Conservation (phyloP, 2,797 vertebrate genomes). For the Brachyalestes nurse region DNA sequence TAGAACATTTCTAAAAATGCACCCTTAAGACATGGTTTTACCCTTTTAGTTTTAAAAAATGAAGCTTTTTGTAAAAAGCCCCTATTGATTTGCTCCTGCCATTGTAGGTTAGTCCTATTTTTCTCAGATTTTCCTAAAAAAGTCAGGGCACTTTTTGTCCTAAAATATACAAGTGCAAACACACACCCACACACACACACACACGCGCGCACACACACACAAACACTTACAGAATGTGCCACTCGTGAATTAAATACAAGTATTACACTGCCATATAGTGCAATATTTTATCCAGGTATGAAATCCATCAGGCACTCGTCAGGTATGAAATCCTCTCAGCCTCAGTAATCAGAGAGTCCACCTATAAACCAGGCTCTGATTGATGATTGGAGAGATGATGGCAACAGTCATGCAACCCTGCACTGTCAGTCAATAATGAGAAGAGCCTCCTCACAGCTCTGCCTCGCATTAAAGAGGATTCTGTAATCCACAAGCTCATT, state of each 20-base stretch:
- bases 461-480: constrained; percentile 1
- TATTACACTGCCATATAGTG: constrained; percentile 4
- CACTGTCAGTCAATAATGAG: constrained; percentile 29
- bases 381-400: constrained; percentile 38
- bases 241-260: constrained; percentile 2
- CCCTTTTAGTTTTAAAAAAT: no score
- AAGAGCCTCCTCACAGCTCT: constrained; percentile 9
- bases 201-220: no score
- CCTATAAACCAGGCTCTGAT: constrained; percentile 37
- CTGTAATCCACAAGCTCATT: constrained; percentile 18
- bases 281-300: constrained; percentile 9
- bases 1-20: no score
- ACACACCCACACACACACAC: background rate
- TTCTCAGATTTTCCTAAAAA: no score
- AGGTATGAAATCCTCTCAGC: constrained; percentile 5
- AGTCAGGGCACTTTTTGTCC: no score
- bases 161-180: no score
- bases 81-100: no score
- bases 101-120: no score
- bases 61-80: no score
- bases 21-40: no score
- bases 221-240: background rate
- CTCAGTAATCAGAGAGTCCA: constrained; percentile 29
- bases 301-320: constrained; percentile 22
- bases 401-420: constrained; percentile 23